Evolutionary conservation across 2,888 invertebrate genomes (phyloP), one percentile per base, ranked within the genome.

Genomic region (Hemaris fuciformis): DNA sequence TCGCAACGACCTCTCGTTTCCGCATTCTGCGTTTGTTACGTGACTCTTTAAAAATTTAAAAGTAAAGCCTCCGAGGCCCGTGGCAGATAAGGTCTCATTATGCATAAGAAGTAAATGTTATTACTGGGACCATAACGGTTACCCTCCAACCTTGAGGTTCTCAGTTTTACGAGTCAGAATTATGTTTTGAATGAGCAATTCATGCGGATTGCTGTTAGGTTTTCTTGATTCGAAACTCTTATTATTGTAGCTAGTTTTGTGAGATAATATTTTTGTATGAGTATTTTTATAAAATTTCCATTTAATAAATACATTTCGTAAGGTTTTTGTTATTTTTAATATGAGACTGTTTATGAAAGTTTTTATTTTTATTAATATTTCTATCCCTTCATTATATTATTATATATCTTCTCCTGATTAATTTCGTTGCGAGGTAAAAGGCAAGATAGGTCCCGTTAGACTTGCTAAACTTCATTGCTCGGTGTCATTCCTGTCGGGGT

Each of bases 151-250:
- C 69, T 64, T 67, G 68, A 65, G 67, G 69, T 64, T 73, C 68
- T 59, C 66, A 71, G 65, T 70, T 75, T 80, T 77, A 75, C 69
- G 67, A 57, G 57, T 60, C 65, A 63, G 67, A 75, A 73, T 78
- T 76, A 75, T 75, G 72, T 73, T 76, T 74, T 75, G 75, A 80
- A 80, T 80, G 77, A 76, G 73, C 74, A 73, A 80, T 80, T 72
- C 69, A 72, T 72, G 69, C 69, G 68, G 68, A 75, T 73, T 69
- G 65, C 66, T 61, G 38, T 57, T 61, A 34, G 56, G 23, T 20
- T 61, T 56, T 58, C 20, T 48, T 20, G 46, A 41, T 58, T 58
- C 59, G 23, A 41, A 13, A n/a, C 46, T 41, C 13, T 34, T 38
- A n/a, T 27, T 53, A 53, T 15, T 18, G 43, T n/a, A 13, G 31